Conservation (phyloP, 2,797 vertebrate species). For the Peromyscus attwateri region DNA sequence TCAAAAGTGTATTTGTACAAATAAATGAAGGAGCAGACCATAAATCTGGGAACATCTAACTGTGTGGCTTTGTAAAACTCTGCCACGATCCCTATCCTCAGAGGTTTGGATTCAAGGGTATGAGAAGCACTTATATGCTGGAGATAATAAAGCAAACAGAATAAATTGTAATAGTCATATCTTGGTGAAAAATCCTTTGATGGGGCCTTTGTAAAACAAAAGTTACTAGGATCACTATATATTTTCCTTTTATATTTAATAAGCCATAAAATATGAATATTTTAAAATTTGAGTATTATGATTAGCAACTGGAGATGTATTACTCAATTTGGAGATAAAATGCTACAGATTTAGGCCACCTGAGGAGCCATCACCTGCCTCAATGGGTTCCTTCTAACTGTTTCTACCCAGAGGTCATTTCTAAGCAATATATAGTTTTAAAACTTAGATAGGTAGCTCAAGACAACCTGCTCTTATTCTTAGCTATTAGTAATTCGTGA, state of each 20-base stretch:
- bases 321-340: slow-evolving; percentile 9
- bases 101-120: background rate
- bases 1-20: slow-evolving; percentile 36
- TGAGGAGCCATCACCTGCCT: background rate
- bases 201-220: background rate
- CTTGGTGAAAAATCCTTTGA: slow-evolving; percentile 38
- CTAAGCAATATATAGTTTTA: background rate
- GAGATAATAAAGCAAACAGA: slow-evolving; percentile 21
- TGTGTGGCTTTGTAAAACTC: background rate
- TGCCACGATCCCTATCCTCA: background rate
- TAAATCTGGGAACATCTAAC: background rate
- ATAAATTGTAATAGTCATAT: background rate
- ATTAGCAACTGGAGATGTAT: background rate
- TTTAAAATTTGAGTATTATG: slow-evolving; percentile 40
- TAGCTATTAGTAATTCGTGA: background rate
- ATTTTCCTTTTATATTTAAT: slow-evolving; percentile 22
- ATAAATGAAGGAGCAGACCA: slow-evolving; percentile 1
- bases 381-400: fast-evolving
- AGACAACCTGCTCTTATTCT: slow-evolving; percentile 1
- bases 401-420: background rate
- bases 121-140: background rate
- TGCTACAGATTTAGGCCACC: background rate
- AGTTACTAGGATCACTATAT: background rate
- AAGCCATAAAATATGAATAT: background rate
- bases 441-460: background rate